These are phyloP conservation scores for Camponotus vicinus DNA, from an alignment of 1,140 invertebrate genomes.

Conservation along the genomic window DNA sequence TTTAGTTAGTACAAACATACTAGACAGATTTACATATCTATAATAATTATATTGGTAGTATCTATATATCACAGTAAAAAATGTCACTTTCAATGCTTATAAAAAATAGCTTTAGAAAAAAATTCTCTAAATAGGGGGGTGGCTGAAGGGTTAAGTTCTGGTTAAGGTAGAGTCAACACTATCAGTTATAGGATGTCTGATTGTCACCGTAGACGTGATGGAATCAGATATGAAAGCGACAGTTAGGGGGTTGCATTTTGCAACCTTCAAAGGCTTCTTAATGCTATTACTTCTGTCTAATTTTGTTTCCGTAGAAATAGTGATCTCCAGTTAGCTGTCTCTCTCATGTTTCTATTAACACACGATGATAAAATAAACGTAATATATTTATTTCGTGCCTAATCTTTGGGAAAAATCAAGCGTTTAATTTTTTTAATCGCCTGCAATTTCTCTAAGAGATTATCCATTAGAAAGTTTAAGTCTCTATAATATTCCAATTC, in stretches of 20 bases:
- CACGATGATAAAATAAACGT: background rate
- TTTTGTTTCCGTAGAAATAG: constrained; percentile 65
- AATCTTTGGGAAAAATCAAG: background rate
- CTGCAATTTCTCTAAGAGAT: background rate
- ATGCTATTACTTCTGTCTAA: constrained; percentile 83
- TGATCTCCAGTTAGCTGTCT: constrained; percentile 3
- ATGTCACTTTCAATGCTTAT: constrained; percentile 76
- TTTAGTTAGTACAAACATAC: background rate
- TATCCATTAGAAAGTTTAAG: background rate
- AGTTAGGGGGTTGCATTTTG: constrained; percentile 83
- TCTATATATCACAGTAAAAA: constrained; percentile 10
- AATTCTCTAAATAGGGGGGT: constrained; percentile 65
- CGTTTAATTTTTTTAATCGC: background rate
- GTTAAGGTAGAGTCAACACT: constrained; percentile 75
- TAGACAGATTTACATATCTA: background rate
- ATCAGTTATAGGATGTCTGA: constrained; percentile 45
- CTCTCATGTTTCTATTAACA: constrained; percentile 21
- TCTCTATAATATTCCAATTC: background rate
- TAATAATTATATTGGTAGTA: background rate
- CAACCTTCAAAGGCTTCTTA: constrained; percentile 81
- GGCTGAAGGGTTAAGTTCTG: constrained; percentile 74
- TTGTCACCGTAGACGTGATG: constrained; percentile 34
- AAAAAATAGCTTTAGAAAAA: constrained; percentile 75
- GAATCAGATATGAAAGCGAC: constrained; percentile 76
- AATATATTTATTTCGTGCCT: background rate